Percentiles rank a stretch among this genome's conserved stretches.
Evolutionary conservation across 2,113 vertebrate species (phyloP).

Genomic region (Microcebus lehilahytsara): DNA sequence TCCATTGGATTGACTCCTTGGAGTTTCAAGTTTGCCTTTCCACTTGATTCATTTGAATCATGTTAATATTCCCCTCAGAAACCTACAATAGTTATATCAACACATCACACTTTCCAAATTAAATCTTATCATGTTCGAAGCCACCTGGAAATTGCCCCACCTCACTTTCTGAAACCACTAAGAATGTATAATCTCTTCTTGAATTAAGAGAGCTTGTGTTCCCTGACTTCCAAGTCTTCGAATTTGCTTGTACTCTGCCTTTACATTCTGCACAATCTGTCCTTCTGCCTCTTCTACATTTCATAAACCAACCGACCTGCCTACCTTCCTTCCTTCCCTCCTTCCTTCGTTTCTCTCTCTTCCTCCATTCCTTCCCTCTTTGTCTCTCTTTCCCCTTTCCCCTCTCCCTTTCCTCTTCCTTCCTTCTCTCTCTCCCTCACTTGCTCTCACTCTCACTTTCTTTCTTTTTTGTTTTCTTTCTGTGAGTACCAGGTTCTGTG

Average conservation of each 20-base stretch:
- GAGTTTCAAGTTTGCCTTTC: background rate
- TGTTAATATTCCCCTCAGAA: background rate
- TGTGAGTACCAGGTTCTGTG: background rate
- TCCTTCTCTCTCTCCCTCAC: too few species aligned
- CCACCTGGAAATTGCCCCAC: background rate
- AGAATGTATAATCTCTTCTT: background rate
- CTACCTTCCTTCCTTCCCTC: too few species aligned
- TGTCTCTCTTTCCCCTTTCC: accelerated
- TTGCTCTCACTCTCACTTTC: background rate
- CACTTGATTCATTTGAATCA: background rate
- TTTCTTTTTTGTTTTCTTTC: background rate
- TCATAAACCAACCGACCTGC: background rate
- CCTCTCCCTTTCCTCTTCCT: accelerated
- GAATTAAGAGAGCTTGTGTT: background rate
- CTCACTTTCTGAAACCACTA: background rate
- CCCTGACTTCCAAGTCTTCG: background rate
- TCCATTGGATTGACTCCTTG: background rate
- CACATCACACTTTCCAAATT: background rate
- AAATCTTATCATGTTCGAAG: background rate
- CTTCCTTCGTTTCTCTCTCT: too few species aligned
- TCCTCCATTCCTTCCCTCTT: accelerated
- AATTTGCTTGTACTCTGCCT: background rate
- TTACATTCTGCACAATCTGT: background rate
- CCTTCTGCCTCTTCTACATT: background rate
- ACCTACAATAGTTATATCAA: background rate